phyloP scores from a whole-genome alignment of 2,888 invertebrate genomes.

The Polietes domitor region DNA sequence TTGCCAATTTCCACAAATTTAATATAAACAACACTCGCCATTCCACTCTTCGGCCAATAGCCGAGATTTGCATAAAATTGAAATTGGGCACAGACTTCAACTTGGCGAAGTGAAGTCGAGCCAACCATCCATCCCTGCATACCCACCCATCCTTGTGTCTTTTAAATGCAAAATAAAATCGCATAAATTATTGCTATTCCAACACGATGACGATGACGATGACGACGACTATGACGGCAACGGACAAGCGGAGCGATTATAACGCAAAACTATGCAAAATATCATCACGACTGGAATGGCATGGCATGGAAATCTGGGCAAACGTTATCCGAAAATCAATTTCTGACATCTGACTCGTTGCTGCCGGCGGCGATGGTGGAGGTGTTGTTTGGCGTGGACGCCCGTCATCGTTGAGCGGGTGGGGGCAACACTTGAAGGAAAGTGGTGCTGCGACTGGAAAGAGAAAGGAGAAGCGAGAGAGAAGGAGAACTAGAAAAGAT shows the following conservation, averaged over 20 bases:
- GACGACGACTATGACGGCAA: no score
- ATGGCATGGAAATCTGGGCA: conserved; percentile 37
- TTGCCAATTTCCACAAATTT: neutral
- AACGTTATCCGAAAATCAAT: conserved; percentile 40
- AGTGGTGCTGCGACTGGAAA: neutral
- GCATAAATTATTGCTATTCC: conserved; percentile 30
- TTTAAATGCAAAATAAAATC: conserved; percentile 27
- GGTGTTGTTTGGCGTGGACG: neutral
- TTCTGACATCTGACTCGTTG: conserved; percentile 37
- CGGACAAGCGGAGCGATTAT: conserved; percentile 7
- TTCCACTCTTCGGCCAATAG: neutral
- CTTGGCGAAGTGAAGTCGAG: no score
- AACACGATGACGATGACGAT: neutral
- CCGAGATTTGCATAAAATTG: conserved; percentile 13
- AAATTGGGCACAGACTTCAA: neutral
- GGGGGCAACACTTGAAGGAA: neutral
- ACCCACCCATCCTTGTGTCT: neutral
- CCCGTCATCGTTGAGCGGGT: neutral
- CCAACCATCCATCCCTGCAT: neutral
- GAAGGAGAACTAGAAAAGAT: no score
- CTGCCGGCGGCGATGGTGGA: neutral
- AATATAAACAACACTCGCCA: neutral
- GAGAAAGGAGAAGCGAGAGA: neutral
- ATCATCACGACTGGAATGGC: conserved; percentile 3
- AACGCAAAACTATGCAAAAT: conserved; percentile 13